Percentiles rank a stretch among this genome's conserved stretches.
These are phyloP conservation scores for Eupithecia subumbrata DNA, from an alignment of 2,888 invertebrate genomes.

Conservation along the genomic window DNA sequence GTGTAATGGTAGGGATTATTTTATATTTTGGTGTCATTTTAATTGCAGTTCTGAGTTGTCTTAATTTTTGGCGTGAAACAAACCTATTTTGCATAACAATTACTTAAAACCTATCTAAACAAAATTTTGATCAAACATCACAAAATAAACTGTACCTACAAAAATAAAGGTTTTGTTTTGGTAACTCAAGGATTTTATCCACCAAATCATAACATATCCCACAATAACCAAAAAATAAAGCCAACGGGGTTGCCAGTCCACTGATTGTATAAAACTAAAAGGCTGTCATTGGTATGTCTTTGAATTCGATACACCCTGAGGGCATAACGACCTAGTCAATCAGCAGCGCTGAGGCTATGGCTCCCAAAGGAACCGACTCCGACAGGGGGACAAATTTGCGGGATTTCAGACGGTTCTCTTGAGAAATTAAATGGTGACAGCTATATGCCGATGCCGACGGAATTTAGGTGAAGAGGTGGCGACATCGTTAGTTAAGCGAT, in stretches of 20 bases:
- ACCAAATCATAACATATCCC: background rate
- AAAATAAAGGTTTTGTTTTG: background rate
- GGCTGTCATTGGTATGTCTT: constrained; percentile 4
- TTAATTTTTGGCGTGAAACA: background rate
- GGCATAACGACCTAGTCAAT: constrained; percentile 37
- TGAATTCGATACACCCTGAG: constrained; percentile 23
- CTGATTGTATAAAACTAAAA: constrained; percentile 1
- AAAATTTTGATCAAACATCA: background rate
- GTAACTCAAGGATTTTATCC: background rate
- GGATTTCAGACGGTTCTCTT: constrained; percentile 29
- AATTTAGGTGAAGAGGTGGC: constrained; percentile 19
- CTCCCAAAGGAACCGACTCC: constrained; percentile 30
- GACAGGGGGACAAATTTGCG: constrained; percentile 35
- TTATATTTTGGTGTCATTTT: no score
- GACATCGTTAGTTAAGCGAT: background rate
- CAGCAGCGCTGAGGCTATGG: constrained; percentile 37
- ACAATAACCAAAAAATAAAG: background rate
- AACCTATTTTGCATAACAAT: background rate
- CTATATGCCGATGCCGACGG: constrained; percentile 15
- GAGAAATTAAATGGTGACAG: constrained; percentile 36
- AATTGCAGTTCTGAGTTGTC: no score
- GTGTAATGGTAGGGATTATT: no score
- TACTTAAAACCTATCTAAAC: no score
- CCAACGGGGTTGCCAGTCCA: background rate
- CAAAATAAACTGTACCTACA: background rate